phyloP scores from a whole-genome alignment of 2,113 vertebrate genomes.

The Hemiscyllium ocellatum region DNA sequence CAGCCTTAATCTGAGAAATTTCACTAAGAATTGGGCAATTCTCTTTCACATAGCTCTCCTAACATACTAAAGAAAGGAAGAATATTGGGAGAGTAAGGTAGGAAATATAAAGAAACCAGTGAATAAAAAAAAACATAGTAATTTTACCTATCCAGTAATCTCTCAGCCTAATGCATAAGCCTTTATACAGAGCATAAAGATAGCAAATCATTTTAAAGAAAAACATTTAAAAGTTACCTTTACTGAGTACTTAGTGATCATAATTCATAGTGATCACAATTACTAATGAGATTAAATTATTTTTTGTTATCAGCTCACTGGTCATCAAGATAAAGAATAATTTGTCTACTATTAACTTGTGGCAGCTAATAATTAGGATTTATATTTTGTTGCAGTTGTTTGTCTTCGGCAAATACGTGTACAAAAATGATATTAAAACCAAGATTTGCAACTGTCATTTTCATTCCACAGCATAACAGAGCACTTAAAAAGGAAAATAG shows the following conservation, averaged over 20 bases:
- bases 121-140: not conserved
- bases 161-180: not conserved
- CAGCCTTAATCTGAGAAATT: slow-evolving; percentile 36
- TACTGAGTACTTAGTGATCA: not conserved
- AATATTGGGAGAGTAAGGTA: not conserved
- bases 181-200: not conserved
- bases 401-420: not conserved
- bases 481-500: not conserved
- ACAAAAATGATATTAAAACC: not conserved
- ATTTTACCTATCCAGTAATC: not conserved
- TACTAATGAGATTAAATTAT: not conserved
- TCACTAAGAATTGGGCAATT: not conserved
- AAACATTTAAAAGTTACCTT: not conserved
- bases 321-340: not conserved
- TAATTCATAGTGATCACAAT: too few species aligned
- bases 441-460: not conserved
- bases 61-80: not conserved
- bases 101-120: not conserved
- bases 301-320: not conserved
- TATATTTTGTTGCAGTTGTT: not conserved
- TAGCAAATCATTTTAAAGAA: not conserved
- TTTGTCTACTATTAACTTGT: not conserved
- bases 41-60: not conserved
- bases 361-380: not conserved
- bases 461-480: not conserved